Evolutionary conservation across 2,113 vertebrate genomes (phyloP).

Genomic region (Piprites chloris): DNA sequence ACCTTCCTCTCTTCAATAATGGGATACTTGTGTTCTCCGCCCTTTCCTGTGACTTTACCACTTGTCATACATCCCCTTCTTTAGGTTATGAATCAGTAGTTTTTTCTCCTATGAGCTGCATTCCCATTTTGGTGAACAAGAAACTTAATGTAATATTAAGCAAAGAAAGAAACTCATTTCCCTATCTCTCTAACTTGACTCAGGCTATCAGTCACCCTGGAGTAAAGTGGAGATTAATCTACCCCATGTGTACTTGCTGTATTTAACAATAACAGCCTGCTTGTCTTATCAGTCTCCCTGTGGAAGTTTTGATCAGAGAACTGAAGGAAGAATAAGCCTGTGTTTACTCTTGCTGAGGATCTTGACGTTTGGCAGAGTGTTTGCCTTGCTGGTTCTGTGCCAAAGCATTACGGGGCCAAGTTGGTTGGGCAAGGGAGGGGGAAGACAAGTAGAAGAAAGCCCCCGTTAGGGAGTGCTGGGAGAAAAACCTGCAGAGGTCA

Average conservation of each 20-base stretch:
- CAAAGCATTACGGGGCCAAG: background rate
- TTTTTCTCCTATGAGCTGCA: background rate
- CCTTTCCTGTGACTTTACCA: conserved; percentile 33
- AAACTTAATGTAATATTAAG: conserved; percentile 50
- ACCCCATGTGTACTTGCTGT: conserved; percentile 32
- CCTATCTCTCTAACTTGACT: conserved; percentile 36
- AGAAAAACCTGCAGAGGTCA: background rate
- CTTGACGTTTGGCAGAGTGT: conserved; percentile 38
- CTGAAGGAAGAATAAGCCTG: conserved; percentile 41
- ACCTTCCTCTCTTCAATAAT: background rate
- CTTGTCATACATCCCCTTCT: conserved; percentile 2
- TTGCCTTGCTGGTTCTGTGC: conserved; percentile 49
- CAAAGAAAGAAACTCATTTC: conserved; percentile 47
- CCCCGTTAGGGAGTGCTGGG: background rate
- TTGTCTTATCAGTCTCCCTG: conserved; percentile 54
- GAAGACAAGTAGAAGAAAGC: background rate
- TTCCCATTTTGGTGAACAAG: conserved; percentile 1
- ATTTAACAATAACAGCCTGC: conserved; percentile 29
- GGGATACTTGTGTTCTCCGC: conserved; percentile 1
- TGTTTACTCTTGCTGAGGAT: conserved; percentile 60
- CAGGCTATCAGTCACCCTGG: conserved; percentile 32
- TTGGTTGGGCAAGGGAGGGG: background rate
- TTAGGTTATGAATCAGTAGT: background rate
- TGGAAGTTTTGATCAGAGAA: conserved; percentile 56
- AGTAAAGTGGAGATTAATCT: conserved; percentile 57